phyloP scores from a whole-genome alignment of 1,140 invertebrate genomes.

The Drosophila biarmipes region DNA sequence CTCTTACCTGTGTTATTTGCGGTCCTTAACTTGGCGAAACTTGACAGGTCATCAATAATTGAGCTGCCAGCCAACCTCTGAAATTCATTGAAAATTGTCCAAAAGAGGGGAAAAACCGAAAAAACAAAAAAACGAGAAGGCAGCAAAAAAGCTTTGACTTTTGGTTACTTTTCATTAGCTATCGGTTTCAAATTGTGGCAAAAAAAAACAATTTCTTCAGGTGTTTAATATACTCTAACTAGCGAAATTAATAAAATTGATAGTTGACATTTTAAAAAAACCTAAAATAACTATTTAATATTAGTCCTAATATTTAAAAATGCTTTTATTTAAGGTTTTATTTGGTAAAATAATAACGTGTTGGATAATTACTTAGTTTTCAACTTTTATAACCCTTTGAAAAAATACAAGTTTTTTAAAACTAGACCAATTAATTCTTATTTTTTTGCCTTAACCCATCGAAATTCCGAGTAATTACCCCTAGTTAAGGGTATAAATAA shows the following conservation, averaged over 20 bases:
- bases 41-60: slow-evolving; percentile 50
- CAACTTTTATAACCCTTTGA: too few relatives aligned
- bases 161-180: slow-evolving; percentile 48
- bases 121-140: slow-evolving; percentile 5
- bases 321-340: too few relatives aligned
- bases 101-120: slow-evolving; percentile 7
- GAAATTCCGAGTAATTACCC: slow-evolving; percentile 38
- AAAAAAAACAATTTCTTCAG: slow-evolving; percentile 2
- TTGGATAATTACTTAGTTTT: too few relatives aligned
- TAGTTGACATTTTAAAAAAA: too few relatives aligned
- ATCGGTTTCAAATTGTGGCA: slow-evolving; percentile 15
- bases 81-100: slow-evolving; percentile 48
- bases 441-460: not conserved
- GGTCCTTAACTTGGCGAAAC: slow-evolving; percentile 12
- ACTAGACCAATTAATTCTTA: not conserved
- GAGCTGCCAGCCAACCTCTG: slow-evolving; percentile 33
- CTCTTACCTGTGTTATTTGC: slow-evolving; percentile 26
- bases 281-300: too few relatives aligned
- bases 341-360: too few relatives aligned
- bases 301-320: too few relatives aligned
- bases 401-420: too few relatives aligned
- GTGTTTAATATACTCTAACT: slow-evolving; percentile 8
- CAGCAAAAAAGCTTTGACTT: slow-evolving; percentile 43
- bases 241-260: not conserved
- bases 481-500: slow-evolving; percentile 50